Base-by-base conservation (phyloP, 2,113 vertebrate genomes). In the Nanorana parkeri region DNA sequence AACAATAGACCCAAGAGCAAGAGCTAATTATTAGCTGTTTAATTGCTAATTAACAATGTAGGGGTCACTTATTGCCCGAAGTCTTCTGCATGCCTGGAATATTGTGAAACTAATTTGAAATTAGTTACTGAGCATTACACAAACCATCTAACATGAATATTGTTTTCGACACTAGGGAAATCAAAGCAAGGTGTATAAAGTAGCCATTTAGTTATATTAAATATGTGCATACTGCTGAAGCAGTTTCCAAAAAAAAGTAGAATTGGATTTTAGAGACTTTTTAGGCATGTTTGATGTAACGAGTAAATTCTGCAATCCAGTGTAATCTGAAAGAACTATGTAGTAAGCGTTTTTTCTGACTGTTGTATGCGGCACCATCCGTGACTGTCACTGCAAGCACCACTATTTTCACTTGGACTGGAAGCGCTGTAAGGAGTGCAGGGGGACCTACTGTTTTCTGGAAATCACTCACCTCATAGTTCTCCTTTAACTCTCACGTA, bases 1-100 rank as follows among this genome's bases (percentile, higher is more conserved):
- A 68, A 79, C 52, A 68, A 68, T 28, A 68, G 65, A 68, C 77
- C 77, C 65, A 68, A 68, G 77, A 79, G 77, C 65, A 60, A 79
- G 68, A 60, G 77, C 47, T 78, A 68, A 68, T 78, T 78, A 67
- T 79, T 36, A n/a, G 64, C 52, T 79, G 20, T 47, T 79, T 79
- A 79, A 79, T 68, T 58, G 77, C 77, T 79, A 60, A 60, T 79
- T 79, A 79, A 79, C 54, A 47, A 51, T 68, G 24, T 60, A 28
- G 58, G 77, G 77, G 77, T 68, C 77, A 68, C 65, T 24, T 63
- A 77, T 26, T 52, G 63, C 77, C 36, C 32, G n/a, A 19, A 58
- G 65, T 47, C 8, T 41, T 17, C 21, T 23, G 54, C 65, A 58
- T 36, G 65, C 23, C 36, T 60, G 23, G 61, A 68, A 29, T 68